phyloP scores from a whole-genome alignment of 2,888 invertebrate species.

The Athrips mouffetella region DNA sequence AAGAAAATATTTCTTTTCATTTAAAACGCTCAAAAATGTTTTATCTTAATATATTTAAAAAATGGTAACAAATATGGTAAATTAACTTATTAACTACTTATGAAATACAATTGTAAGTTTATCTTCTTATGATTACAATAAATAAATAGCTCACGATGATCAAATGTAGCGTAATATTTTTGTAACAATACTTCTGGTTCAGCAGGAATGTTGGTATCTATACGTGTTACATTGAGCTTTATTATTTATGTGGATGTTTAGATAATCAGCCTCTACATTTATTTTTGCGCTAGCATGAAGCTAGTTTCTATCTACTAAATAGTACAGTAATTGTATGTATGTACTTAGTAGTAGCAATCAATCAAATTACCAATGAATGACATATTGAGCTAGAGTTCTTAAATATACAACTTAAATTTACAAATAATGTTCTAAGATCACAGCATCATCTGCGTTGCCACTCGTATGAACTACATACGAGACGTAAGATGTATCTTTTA shows the following conservation, averaged over 20 bases:
- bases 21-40: too few species aligned
- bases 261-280: too few species aligned
- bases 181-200: background rate
- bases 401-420: slow-evolving; percentile 3
- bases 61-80: slow-evolving; percentile 51
- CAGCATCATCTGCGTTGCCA: slow-evolving; percentile 3
- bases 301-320: too few species aligned
- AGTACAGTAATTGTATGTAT: too few species aligned
- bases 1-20: too few species aligned
- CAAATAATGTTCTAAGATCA: slow-evolving; percentile 15
- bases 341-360: too few species aligned
- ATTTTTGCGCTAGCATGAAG: too few species aligned
- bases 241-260: too few species aligned
- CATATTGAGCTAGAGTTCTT: too few species aligned
- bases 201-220: too few species aligned
- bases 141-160: slow-evolving; percentile 52
- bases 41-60: slow-evolving; percentile 22
- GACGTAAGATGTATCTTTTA: background rate
- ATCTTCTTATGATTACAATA: slow-evolving; percentile 44
- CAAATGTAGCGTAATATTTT: slow-evolving; percentile 27
- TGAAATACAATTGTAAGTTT: background rate
- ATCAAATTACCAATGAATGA: too few species aligned
- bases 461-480: background rate
- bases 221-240: too few species aligned
- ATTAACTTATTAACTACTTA: slow-evolving; percentile 27